Percentiles rank a stretch among this genome's conserved stretches.
phyloP scores from a whole-genome alignment of 2,888 invertebrate genomes.

The Bellardia pandia region DNA sequence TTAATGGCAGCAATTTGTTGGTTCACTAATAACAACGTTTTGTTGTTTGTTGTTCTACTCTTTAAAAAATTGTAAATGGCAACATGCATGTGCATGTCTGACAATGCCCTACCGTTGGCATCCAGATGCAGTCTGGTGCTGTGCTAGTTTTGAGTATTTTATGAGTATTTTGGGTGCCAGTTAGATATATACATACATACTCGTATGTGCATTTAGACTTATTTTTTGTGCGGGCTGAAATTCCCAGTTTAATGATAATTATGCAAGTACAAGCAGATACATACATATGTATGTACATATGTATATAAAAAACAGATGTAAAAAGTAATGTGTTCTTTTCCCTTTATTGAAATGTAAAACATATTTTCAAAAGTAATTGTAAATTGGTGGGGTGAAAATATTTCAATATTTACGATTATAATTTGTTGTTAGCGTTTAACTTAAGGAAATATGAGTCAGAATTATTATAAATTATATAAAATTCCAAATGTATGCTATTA shows the following conservation, averaged over 20 bases:
- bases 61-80: constrained; percentile 20
- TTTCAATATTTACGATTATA: too few species aligned
- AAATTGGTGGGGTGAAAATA: too few species aligned
- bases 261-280: not conserved
- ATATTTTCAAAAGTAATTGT: too few species aligned
- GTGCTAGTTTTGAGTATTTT: constrained; percentile 11
- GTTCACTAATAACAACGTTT: constrained; percentile 26
- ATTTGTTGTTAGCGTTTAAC: too few species aligned
- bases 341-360: too few species aligned
- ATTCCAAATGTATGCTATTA: not conserved
- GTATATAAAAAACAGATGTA: too few species aligned
- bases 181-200: not conserved
- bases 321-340: constrained; percentile 6
- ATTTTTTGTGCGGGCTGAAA: not conserved
- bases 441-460: not conserved
- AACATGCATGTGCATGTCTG: constrained; percentile 38
- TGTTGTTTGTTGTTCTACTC: not conserved
- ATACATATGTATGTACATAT: too few species aligned
- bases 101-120: not conserved
- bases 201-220: too few species aligned
- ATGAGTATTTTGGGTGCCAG: constrained; percentile 10
- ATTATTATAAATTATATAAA: not conserved
- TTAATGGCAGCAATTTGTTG: constrained; percentile 45
- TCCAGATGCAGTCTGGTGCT: constrained; percentile 21
- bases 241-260: not conserved